A percentile compares a stretch with the other conserved stretches of the same genome.
Conservation (phyloP, 1,140 invertebrate species). For the Maconellicoccus hirsutus region DNA sequence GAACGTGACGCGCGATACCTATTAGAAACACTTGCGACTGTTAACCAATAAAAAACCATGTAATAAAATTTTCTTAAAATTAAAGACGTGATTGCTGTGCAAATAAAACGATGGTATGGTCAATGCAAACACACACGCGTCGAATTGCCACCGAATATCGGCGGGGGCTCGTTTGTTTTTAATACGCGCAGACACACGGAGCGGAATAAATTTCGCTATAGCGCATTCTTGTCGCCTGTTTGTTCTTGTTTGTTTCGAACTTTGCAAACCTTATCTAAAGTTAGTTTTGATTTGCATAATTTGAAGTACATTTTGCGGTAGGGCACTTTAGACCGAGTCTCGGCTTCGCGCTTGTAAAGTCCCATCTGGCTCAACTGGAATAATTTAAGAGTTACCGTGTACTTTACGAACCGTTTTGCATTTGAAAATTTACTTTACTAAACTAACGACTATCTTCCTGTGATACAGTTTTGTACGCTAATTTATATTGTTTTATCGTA, state of each 20-base stretch:
- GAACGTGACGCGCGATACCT: too few relatives aligned
- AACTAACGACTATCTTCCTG: constrained; percentile 15
- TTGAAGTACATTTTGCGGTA: constrained; percentile 20
- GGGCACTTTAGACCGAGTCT: constrained; percentile 7
- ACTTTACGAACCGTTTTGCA: constrained; percentile 11
- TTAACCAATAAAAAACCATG: background rate
- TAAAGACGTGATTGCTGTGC: constrained; percentile 7
- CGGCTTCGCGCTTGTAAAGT: constrained; percentile 6
- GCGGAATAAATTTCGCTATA: constrained; percentile 16
- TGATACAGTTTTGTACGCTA: constrained; percentile 13
- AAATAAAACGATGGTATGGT: too few relatives aligned
- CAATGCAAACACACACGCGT: too few relatives aligned
- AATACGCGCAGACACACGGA: too few relatives aligned
- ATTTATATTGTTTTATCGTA: constrained; percentile 16
- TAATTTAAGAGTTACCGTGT: constrained; percentile 19
- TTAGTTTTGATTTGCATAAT: constrained; percentile 22
- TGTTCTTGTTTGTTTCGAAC: constrained; percentile 16
- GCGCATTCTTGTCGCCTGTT: constrained; percentile 18
- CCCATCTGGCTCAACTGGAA: constrained; percentile 20
- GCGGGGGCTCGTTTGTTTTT: too few relatives aligned
- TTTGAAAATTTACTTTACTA: constrained; percentile 18
- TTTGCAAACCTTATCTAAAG: constrained; percentile 20
- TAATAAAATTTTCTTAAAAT: constrained; percentile 10
- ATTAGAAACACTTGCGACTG: background rate
- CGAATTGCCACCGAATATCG: too few relatives aligned